Conservation (phyloP, 2,888 invertebrate genomes). For the Thecophora atra region DNA sequence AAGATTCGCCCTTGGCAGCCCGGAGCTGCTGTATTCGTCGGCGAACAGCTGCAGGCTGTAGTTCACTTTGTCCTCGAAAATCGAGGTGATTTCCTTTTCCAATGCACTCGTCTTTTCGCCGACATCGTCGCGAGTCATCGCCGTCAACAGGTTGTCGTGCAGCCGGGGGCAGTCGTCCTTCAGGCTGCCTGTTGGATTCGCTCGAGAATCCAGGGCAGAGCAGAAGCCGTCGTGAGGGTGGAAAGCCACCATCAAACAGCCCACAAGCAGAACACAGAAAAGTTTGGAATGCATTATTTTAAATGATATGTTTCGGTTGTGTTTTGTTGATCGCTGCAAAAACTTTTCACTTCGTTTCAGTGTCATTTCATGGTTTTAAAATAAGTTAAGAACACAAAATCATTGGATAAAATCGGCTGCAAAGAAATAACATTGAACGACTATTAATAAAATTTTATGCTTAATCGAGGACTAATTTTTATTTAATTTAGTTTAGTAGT, state of each 20-base stretch:
- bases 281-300: conserved; percentile 18
- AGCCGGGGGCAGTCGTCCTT: conserved; percentile 60
- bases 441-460: too few relatives aligned
- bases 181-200: conserved; percentile 57
- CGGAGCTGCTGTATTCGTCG: conserved; percentile 48
- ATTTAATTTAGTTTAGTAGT: background rate
- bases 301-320: background rate
- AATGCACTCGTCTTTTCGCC: conserved; percentile 49
- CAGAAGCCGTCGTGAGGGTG: background rate
- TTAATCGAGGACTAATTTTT: too few relatives aligned
- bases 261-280: conserved; percentile 5
- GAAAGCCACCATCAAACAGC: background rate
- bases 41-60: conserved; percentile 61
- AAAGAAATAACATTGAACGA: too few relatives aligned
- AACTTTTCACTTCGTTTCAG: background rate
- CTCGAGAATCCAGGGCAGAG: conserved; percentile 45
- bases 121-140: conserved; percentile 30
- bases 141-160: conserved; percentile 55
- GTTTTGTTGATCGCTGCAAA: background rate
- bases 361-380: background rate
- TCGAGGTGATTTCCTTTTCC: conserved; percentile 59
- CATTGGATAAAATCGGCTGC: background rate
- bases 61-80: conserved; percentile 64
- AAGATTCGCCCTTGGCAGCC: conserved; percentile 45
- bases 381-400: background rate